Base-by-base conservation (phyloP, 2,113 vertebrate genomes). In the Indicator indicator region DNA sequence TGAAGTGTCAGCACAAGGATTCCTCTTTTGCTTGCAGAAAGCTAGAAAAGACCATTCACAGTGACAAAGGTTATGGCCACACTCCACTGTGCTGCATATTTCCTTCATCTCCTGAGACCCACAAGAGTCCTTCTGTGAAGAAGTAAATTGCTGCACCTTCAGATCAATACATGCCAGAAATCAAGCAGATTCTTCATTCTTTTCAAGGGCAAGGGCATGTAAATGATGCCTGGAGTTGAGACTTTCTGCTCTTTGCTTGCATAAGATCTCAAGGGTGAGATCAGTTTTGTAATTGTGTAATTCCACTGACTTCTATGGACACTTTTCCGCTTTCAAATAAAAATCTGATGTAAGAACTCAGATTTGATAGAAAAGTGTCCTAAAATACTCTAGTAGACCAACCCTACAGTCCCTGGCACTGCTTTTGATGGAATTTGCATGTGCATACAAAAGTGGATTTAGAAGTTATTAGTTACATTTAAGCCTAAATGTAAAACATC, bases 381-480 rank as follows among this genome's bases (percentile, higher is more conserved):
- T 88, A 74, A 93, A 78, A 81, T 86, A 90, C 56, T 74, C 42
- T 59, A 23, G 24, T 4, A 83, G 69, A 40, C 58, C 65, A 62
- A 33, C 33, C 42, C 83, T 42, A 65, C 56, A 30, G 54, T 83
- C 54, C 60, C 76, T 91, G 74, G 60, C 54, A 60, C 38, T 44
- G 56, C 28, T 73, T 68, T 32, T 38, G 48, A 75, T 69, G 58
- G 62, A 70, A 77, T 93, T 78, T 94, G 76, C 48, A 56, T 59
- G 33, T 72, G 50, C 44, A 52, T 50, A 60, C 36, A 72, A 52
- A 86, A 83, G 56, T 6, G 0, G 50, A 71, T 94, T 81, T 75
- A 78, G 60, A 50, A 75, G 42, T 88, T 83, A 62, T 79, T 95
- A 76, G 60, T 83, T 70, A 72, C 72, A 93, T 83, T 77, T 91